These are phyloP conservation scores for Diogma glabrata DNA, from an alignment of 2,888 invertebrate genomes.

Conservation along the genomic window DNA sequence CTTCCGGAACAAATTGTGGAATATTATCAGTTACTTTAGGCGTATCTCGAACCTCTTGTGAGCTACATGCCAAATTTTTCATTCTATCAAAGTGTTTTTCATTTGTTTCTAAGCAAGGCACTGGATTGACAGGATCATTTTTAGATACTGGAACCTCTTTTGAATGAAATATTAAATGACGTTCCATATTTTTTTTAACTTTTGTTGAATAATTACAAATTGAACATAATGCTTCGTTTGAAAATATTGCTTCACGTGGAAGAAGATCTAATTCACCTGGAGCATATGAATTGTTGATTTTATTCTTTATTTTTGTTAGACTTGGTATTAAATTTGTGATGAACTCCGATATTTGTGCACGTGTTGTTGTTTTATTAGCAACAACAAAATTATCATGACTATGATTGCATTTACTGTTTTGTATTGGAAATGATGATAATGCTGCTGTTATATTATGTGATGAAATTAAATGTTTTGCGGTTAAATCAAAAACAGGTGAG, in stretches of 20 bases:
- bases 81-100: slow-evolving; percentile 77
- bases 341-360: slow-evolving; percentile 8
- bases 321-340: slow-evolving; percentile 17
- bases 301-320: no score
- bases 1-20: slow-evolving; percentile 42
- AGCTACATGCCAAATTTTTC: slow-evolving; percentile 71
- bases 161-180: slow-evolving; percentile 56
- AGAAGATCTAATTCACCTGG: slow-evolving; percentile 52
- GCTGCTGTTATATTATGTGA: background rate
- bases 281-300: slow-evolving; percentile 37
- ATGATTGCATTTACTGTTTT: background rate
- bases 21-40: slow-evolving; percentile 27
- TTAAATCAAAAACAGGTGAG: background rate
- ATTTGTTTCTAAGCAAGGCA: slow-evolving; percentile 63
- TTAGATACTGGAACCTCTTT: slow-evolving; percentile 48
- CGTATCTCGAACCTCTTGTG: slow-evolving; percentile 25
- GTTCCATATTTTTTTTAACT: slow-evolving; percentile 57
- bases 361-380: background rate
- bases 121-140: slow-evolving; percentile 67
- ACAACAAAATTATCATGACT: background rate
- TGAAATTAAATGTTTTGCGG: background rate
- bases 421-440: background rate
- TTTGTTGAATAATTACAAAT: slow-evolving; percentile 58
- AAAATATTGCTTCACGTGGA: slow-evolving; percentile 53
- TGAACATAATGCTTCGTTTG: slow-evolving; percentile 48